Percentiles rank a stretch among this genome's conserved stretches.
Evolutionary conservation across 2,113 vertebrate species (phyloP).

Genomic region (Eretmochelys imbricata): DNA sequence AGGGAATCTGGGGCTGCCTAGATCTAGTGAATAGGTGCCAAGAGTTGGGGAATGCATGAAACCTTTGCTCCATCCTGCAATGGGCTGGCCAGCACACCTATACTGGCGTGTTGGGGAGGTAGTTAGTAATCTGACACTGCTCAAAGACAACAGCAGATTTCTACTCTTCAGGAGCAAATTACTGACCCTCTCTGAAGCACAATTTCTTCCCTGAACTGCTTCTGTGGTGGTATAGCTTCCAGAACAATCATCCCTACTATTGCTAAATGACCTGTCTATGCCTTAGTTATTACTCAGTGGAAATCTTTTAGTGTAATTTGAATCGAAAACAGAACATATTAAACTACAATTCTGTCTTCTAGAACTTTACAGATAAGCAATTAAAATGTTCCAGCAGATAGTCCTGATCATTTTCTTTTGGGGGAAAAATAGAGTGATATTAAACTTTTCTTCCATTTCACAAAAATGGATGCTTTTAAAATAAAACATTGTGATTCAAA

Average conservation of each 20-base stretch:
- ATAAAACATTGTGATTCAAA: not conserved
- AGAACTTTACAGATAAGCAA: not conserved
- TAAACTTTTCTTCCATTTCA: not conserved
- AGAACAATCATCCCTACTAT: too few species aligned
- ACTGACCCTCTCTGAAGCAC: not conserved
- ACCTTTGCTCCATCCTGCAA: not conserved
- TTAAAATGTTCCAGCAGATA: not conserved
- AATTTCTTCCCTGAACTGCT: not conserved
- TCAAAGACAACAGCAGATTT: too few species aligned
- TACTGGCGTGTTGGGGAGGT: not conserved
- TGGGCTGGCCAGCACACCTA: not conserved
- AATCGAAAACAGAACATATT: not conserved
- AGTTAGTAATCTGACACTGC: rapidly evolving
- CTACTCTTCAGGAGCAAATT: not conserved
- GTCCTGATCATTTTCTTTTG: not conserved
- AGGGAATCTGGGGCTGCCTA: not conserved
- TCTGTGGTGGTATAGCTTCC: too few species aligned
- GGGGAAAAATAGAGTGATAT: not conserved
- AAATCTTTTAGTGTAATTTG: rapidly evolving
- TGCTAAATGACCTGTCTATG: not conserved
- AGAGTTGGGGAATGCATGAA: not conserved
- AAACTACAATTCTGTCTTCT: not conserved
- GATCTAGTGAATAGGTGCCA: not conserved
- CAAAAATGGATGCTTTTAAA: conserved; percentile 1
- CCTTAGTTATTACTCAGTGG: not conserved